phyloP scores from a whole-genome alignment of 1,140 invertebrate species.

The Helicoverpa zea region DNA sequence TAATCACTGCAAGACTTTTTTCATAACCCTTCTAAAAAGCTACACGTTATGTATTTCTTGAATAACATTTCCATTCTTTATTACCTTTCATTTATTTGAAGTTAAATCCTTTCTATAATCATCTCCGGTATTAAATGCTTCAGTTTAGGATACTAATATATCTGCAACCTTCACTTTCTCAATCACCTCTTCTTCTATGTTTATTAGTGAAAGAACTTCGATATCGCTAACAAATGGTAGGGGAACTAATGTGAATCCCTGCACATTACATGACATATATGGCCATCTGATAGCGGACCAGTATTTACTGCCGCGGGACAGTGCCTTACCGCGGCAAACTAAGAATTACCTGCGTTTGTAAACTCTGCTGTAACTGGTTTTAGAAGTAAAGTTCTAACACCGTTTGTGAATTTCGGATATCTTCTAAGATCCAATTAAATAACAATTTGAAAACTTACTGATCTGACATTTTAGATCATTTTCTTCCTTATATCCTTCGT shows the following conservation, averaged over 20 bases:
- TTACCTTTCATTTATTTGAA: no score
- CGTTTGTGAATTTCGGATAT: not conserved
- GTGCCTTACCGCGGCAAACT: not conserved
- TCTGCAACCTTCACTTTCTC: not conserved
- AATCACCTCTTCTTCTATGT: not conserved
- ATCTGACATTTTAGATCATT: no score
- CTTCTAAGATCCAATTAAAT: not conserved
- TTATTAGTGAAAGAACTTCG: not conserved
- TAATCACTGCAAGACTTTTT: no score
- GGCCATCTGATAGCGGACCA: conserved; percentile 48
- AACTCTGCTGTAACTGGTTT: conserved; percentile 7
- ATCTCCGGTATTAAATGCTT: no score
- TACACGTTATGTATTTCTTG: no score
- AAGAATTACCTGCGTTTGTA: conserved; percentile 16
- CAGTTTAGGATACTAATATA: not conserved
- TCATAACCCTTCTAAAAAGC: no score
- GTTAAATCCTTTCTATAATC: no score
- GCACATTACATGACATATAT: conserved; percentile 56
- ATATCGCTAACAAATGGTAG: conserved; percentile 38
- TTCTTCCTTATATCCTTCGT: no score
- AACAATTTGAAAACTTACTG: no score
- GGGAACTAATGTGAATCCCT: conserved; percentile 40
- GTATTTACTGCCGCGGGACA: conserved; percentile 14
- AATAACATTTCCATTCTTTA: no score
- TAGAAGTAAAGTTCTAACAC: not conserved